Evolutionary conservation across 2,888 invertebrate species (phyloP).

Genomic region (Myopa tessellatipennis): DNA sequence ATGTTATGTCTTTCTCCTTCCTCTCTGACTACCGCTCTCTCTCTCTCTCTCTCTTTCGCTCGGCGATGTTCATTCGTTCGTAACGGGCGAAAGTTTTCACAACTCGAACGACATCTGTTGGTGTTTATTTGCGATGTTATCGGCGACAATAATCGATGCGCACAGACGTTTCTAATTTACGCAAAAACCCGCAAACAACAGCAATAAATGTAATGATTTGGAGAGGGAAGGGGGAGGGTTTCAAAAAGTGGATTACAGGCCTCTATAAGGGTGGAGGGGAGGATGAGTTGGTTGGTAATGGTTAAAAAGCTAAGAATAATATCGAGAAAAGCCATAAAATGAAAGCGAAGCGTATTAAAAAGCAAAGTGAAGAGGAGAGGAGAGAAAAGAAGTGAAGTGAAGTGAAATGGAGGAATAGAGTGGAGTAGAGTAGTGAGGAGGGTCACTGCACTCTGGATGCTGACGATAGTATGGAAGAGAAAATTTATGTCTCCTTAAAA

Average conservation of each 20-base stretch:
- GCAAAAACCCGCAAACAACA: conserved; percentile 24
- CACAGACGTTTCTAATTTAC: conserved; percentile 40
- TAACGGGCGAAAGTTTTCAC: conserved; percentile 6
- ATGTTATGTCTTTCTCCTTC: conserved; percentile 2
- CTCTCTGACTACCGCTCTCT: not conserved
- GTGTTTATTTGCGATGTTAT: conserved; percentile 37
- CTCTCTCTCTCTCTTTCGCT: not conserved
- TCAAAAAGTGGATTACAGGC: not conserved
- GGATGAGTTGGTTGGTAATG: not conserved
- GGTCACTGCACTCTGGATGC: no score
- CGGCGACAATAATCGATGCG: conserved; percentile 36
- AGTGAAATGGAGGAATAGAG: not conserved
- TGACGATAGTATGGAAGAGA: no score
- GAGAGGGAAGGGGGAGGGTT: not conserved
- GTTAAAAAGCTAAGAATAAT: not conserved
- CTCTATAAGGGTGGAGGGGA: not conserved
- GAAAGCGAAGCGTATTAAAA: not conserved
- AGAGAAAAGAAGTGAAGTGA: no score
- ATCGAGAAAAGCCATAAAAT: not conserved
- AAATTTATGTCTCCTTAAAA: no score
- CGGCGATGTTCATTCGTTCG: not conserved
- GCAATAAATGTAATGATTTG: conserved; percentile 25
- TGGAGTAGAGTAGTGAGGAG: no score
- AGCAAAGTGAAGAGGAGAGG: no score
- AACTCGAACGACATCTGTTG: conserved; percentile 26